Evolutionary conservation across 2,797 vertebrate genomes (phyloP).

Genomic region (Poecilia velifera): DNA sequence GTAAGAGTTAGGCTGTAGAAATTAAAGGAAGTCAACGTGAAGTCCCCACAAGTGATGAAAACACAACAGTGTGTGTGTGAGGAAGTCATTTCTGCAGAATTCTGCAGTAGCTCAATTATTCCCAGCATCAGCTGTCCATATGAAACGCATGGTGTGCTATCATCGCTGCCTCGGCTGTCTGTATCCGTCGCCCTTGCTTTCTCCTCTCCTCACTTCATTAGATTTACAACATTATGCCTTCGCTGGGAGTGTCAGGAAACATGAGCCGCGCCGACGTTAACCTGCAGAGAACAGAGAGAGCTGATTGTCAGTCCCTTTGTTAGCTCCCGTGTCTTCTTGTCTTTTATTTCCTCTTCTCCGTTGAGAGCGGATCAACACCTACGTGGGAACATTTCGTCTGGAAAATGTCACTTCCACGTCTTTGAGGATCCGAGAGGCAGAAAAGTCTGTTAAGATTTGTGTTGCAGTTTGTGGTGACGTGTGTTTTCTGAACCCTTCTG

Average conservation of each 20-base stretch:
- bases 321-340: not conserved
- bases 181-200: conserved; percentile 54
- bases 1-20: too few species aligned
- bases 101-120: conserved; percentile 19
- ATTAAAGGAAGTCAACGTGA: too few species aligned
- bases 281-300: conserved; percentile 32
- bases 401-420: not conserved
- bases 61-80: not conserved
- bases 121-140: conserved; percentile 32
- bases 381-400: not conserved
- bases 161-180: conserved; percentile 25
- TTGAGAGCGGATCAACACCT: not conserved
- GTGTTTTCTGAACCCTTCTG: not conserved
- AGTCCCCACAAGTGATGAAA: too few species aligned
- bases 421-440: not conserved
- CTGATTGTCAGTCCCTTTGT: conserved; percentile 5
- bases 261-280: conserved; percentile 45
- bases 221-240: conserved; percentile 67
- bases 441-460: not conserved
- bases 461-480: not conserved
- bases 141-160: conserved; percentile 14
- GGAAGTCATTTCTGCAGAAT: conserved; percentile 25
- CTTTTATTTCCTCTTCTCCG: conserved; percentile 9
- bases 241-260: conserved; percentile 55
- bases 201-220: conserved; percentile 68